Evolutionary conservation across 2,888 invertebrate genomes (phyloP).

Genomic region (Dermolepida albohirtum): DNA sequence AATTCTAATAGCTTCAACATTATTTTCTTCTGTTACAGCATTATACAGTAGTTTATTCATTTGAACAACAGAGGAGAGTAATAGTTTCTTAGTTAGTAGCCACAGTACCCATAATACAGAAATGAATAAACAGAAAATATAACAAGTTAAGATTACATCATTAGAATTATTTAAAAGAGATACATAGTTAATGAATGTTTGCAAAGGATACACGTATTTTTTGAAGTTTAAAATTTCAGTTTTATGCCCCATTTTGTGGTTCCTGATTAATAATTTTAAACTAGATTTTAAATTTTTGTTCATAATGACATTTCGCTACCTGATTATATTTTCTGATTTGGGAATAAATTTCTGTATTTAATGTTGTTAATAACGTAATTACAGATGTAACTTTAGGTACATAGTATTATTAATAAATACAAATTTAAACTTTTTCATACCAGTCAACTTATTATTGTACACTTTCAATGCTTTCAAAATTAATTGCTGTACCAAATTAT

Average conservation of each 20-base stretch:
- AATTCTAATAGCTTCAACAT: conserved; percentile 44
- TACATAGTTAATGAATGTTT: conserved; percentile 11
- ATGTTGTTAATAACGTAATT: too few relatives aligned
- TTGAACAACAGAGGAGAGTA: conserved; percentile 1
- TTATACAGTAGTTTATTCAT: conserved; percentile 13
- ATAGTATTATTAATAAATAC: too few relatives aligned
- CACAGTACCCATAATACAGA: conserved; percentile 13
- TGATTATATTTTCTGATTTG: too few relatives aligned
- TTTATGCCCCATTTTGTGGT: not conserved
- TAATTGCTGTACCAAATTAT: too few relatives aligned
- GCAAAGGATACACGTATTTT: conserved; percentile 4
- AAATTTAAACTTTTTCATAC: too few relatives aligned
- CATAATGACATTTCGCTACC: too few relatives aligned
- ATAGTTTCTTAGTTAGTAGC: not conserved
- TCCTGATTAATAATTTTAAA: too few relatives aligned
- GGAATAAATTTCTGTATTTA: too few relatives aligned
- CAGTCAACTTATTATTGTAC: too few relatives aligned
- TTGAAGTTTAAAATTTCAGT: conserved; percentile 17
- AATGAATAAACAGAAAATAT: conserved; percentile 12
- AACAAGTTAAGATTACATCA: conserved; percentile 21
- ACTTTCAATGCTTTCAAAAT: too few relatives aligned
- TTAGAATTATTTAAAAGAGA: conserved; percentile 25
- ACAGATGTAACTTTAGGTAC: too few relatives aligned
- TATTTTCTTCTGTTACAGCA: conserved; percentile 12
- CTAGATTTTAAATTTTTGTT: too few relatives aligned